Conservation (phyloP, 2,888 invertebrate species). For the Oligia fasciuncula region DNA sequence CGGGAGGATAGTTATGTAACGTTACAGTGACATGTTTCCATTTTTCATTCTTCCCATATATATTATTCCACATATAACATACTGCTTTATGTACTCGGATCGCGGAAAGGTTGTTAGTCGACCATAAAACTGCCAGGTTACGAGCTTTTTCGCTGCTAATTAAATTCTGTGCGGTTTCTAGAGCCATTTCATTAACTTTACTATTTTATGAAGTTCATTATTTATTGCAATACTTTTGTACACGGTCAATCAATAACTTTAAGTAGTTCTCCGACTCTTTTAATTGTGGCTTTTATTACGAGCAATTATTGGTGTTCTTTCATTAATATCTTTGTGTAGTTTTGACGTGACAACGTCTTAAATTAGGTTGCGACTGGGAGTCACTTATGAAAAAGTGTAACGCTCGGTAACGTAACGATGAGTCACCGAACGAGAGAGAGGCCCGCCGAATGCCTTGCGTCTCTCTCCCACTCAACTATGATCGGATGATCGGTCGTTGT, state of each 20-base stretch:
- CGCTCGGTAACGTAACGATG: too few relatives aligned
- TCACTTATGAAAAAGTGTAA: too few relatives aligned
- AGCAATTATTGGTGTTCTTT: not conserved
- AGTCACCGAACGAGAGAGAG: too few relatives aligned
- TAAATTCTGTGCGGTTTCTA: constrained; percentile 60
- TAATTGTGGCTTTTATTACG: constrained; percentile 3
- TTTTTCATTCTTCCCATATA: constrained; percentile 43
- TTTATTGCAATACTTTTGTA: constrained; percentile 38
- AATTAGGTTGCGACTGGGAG: too few relatives aligned
- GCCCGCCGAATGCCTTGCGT: too few relatives aligned
- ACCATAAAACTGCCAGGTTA: constrained; percentile 57
- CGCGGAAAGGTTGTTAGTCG: constrained; percentile 43
- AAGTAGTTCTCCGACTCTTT: not conserved
- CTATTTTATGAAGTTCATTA: constrained; percentile 43
- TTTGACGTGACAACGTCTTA: too few relatives aligned
- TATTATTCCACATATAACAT: constrained; percentile 32
- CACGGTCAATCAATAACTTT: constrained; percentile 17
- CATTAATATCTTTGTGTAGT: not conserved
- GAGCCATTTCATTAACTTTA: constrained; percentile 44
- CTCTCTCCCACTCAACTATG: too few relatives aligned
- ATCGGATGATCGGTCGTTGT: too few relatives aligned
- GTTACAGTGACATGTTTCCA: constrained; percentile 28
- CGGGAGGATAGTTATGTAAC: constrained; percentile 17
- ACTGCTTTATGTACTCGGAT: constrained; percentile 22
- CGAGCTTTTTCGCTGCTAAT: constrained; percentile 61